Evolutionary conservation across 2,797 vertebrate species (phyloP), one percentile per base, ranked within the genome.

Genomic region (Megalops cyprinoides): DNA sequence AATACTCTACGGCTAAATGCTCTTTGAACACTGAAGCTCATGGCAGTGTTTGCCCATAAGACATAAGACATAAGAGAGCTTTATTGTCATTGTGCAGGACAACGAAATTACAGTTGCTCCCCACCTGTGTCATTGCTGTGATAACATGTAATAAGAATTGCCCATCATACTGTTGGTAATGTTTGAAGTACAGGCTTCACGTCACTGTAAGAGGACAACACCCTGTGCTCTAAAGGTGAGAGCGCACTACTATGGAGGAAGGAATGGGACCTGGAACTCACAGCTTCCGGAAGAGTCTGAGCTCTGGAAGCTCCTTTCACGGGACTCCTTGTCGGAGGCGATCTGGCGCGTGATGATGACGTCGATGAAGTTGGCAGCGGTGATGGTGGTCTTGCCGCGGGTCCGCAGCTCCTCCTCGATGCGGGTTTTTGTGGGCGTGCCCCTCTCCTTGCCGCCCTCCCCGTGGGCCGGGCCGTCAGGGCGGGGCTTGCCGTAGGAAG

Each of bases 301-400:
- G 90, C 97, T 97, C 88, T 99, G 97, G 51, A 97, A 97, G 88
- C 96, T 94, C 86, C 97, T 95, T 82, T 99, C 98, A 82, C 97
- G 92, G 0, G 94, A 94, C 87, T 99, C 98, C 92, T 99, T 99
- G 90, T 99, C 98, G 10, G 97, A 96, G 81, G 98, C 97, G 75
- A 99, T 99, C 91, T 99, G 97, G 81, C 97, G 95, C 3, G 97
- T 99, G 93, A 99, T 99, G 94, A 99, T 99, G 92, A 99, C 97
- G 83, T 99, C 98, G 67, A 99, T 99, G 92, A 99, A 99, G 92
- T 97, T 99, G 86, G 98, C 98, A 25, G 98, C 97, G 34, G 98
- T 99, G 87, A 99, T 99, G 82, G 98, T 99, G 74, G 98, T 99
- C 93, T 99, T 99, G 77, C 98, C 98, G 75, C 94, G 95, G 34